Evolutionary conservation across 2,797 vertebrate species (phyloP).

Genomic region (Mycteria americana): DNA sequence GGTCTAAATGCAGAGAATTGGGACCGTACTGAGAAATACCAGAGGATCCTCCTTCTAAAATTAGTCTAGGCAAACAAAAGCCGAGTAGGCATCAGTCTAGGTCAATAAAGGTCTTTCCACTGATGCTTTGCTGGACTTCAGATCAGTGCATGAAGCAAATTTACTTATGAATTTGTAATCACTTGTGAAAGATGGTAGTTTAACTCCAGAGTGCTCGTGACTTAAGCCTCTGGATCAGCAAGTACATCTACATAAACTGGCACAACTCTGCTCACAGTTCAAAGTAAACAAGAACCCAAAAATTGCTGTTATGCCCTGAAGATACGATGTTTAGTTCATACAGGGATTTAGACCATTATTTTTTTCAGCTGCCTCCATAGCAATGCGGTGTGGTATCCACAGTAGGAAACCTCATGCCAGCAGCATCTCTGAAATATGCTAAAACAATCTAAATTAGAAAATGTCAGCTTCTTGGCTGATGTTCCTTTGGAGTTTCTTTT

Average conservation of each 20-base stretch:
- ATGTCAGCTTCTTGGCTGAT: slow-evolving; percentile 37
- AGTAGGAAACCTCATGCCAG: slow-evolving; percentile 21
- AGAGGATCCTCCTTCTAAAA: neutral
- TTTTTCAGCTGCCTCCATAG: slow-evolving; percentile 33
- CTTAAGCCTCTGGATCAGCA: neutral
- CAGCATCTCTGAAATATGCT: slow-evolving; percentile 50
- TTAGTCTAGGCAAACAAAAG: neutral
- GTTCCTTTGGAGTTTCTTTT: slow-evolving; percentile 55
- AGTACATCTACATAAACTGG: neutral
- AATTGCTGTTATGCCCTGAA: neutral
- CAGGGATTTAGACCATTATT: neutral
- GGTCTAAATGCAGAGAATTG: neutral
- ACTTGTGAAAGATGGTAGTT: neutral
- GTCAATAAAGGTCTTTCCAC: neutral
- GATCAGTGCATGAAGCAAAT: neutral
- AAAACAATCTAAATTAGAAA: slow-evolving; percentile 47
- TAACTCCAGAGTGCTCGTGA: neutral
- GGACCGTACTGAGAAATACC: neutral
- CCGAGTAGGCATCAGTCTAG: neutral
- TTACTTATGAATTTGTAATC: neutral
- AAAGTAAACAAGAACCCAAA: slow-evolving; percentile 6
- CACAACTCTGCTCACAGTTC: neutral
- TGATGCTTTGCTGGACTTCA: neutral
- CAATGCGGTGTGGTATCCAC: slow-evolving; percentile 2
- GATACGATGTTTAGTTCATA: neutral